These are phyloP conservation scores for Pseudomugil gertrudae DNA, from an alignment of 2,797 vertebrate genomes.

Conservation along the genomic window DNA sequence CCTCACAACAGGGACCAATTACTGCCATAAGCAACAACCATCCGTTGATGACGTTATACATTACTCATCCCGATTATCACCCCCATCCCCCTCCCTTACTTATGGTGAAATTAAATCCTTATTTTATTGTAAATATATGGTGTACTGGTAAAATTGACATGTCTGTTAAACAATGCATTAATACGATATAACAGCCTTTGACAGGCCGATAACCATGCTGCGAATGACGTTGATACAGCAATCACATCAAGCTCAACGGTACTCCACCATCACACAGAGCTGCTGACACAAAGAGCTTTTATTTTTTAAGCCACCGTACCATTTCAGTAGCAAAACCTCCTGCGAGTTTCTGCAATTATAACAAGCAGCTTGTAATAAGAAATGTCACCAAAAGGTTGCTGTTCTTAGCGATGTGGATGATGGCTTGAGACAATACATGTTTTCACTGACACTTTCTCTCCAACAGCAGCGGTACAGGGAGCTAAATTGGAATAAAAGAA, in stretches of 20 bases:
- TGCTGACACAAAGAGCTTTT: slow-evolving; percentile 19
- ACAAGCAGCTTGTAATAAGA: background rate
- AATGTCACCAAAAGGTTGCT: background rate
- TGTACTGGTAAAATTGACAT: slow-evolving; percentile 14
- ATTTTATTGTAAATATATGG: slow-evolving; percentile 9
- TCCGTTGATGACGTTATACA: slow-evolving; percentile 23
- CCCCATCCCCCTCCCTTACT: too few species aligned
- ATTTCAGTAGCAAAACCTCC: background rate
- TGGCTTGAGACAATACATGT: background rate
- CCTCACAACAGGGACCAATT: slow-evolving; percentile 12
- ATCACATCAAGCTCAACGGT: slow-evolving; percentile 14
- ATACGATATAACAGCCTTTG: slow-evolving; percentile 39
- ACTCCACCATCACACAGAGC: slow-evolving; percentile 14
- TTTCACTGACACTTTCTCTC: slow-evolving; percentile 2
- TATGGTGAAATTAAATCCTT: slow-evolving; percentile 10
- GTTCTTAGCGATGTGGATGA: background rate
- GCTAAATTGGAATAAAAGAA: slow-evolving; percentile 5
- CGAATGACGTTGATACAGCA: slow-evolving; percentile 40
- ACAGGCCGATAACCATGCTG: slow-evolving; percentile 17
- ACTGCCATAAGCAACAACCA: slow-evolving; percentile 35
- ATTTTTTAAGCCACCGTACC: slow-evolving; percentile 11
- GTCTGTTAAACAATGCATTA: slow-evolving; percentile 33
- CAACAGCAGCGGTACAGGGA: slow-evolving; percentile 3
- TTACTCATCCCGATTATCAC: slow-evolving; percentile 27
- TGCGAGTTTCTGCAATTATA: background rate